Evolutionary conservation across 2,888 invertebrate genomes (phyloP).

Genomic region (Neelides folsomi): DNA sequence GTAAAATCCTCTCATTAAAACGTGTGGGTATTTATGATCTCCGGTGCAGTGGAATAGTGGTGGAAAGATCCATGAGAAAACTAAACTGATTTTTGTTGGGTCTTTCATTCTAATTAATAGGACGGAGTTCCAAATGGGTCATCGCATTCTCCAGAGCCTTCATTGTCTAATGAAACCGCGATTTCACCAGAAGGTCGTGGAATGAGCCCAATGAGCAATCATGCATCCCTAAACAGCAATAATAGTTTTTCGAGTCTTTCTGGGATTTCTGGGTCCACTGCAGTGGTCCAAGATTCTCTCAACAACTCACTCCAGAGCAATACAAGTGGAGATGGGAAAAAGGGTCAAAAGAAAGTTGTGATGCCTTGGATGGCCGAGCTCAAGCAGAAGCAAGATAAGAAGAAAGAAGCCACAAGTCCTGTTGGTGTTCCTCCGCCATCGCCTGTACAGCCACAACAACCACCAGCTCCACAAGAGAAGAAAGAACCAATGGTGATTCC

Average conservation of each 20-base stretch:
- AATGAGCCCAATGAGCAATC: no score
- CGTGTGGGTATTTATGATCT: no score
- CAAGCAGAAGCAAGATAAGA: conserved; percentile 52
- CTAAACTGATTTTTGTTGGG: not conserved
- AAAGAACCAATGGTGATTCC: conserved; percentile 4
- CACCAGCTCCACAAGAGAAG: conserved; percentile 5
- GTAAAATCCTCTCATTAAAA: no score
- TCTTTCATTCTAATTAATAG: conserved; percentile 5
- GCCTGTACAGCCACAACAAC: not conserved
- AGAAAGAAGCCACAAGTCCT: conserved; percentile 13
- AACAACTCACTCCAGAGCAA: no score
- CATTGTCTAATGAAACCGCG: conserved; percentile 11
- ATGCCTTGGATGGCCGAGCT: conserved; percentile 67
- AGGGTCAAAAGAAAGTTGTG: no score
- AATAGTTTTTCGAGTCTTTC: no score
- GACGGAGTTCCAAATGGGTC: conserved; percentile 18
- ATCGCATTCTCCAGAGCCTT: conserved; percentile 7
- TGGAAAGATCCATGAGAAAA: no score
- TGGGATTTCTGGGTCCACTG: no score
- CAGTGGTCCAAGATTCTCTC: no score
- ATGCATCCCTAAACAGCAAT: no score
- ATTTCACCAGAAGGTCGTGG: conserved; percentile 7
- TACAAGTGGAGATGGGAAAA: no score
- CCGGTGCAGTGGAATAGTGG: no score
- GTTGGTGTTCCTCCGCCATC: conserved; percentile 3